phyloP scores from a whole-genome alignment of 2,888 invertebrate genomes.

The Sarcophaga variegata region DNA sequence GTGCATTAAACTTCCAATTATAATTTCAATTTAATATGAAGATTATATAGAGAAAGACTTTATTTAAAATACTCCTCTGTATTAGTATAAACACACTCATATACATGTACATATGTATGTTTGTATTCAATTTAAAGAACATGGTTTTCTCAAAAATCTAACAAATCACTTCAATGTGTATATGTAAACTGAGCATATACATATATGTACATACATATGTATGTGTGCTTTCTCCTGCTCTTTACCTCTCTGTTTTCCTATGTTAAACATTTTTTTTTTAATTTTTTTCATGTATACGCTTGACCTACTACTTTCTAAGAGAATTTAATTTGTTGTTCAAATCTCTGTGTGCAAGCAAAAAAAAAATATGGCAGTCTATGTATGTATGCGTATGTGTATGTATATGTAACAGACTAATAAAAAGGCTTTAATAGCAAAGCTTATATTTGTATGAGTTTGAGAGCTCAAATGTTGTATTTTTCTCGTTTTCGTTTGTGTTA shows the following conservation, averaged over 20 bases:
- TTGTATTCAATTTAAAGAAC: slow-evolving; percentile 17
- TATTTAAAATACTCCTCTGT: neutral
- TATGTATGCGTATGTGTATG: no score
- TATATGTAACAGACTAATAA: slow-evolving; percentile 12
- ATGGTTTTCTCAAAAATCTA: neutral
- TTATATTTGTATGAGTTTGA: neutral
- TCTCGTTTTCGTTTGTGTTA: no score
- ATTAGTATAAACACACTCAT: neutral
- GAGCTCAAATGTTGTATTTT: no score
- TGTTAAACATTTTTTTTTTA: neutral
- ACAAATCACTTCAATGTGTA: slow-evolving; percentile 2
- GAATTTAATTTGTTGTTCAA: slow-evolving; percentile 31
- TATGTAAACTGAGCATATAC: neutral
- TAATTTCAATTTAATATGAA: neutral
- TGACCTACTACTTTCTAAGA: slow-evolving; percentile 55
- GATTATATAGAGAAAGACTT: no score
- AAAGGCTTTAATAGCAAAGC: slow-evolving; percentile 21
- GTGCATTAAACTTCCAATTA: neutral
- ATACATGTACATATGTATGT: neutral
- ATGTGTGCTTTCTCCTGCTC: no score
- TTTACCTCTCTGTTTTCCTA: neutral
- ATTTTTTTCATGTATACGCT: slow-evolving; percentile 41
- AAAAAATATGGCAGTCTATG: neutral
- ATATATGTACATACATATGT: neutral
- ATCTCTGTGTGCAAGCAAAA: neutral